These are phyloP conservation scores for Cygnus atratus DNA, from an alignment of 2,113 vertebrate species.

Conservation along the genomic window DNA sequence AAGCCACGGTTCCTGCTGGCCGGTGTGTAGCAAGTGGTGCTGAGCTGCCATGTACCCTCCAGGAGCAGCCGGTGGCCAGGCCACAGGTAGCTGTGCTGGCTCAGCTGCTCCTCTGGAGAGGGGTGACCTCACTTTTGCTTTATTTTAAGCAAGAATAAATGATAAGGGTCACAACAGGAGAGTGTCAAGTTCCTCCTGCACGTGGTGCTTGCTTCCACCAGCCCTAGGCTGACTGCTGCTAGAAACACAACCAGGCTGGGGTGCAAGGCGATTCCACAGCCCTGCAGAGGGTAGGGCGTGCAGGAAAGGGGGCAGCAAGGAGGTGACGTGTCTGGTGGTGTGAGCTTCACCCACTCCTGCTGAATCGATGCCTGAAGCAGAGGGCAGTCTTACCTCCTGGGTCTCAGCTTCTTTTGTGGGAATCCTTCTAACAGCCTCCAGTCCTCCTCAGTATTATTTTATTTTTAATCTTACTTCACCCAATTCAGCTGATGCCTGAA, in stretches of 20 bases:
- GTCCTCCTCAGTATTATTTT: neutral
- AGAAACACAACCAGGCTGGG: accelerated
- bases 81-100: neutral
- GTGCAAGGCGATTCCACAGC: neutral
- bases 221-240: neutral
- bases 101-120: accelerated
- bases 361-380: neutral
- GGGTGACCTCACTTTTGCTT: accelerated
- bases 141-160: neutral
- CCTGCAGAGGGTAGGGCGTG: neutral
- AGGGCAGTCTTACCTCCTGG: neutral
- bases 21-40: accelerated
- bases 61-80: neutral
- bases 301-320: neutral
- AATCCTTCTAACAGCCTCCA: neutral
- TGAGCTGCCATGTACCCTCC: neutral
- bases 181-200: accelerated
- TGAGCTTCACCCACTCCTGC: neutral
- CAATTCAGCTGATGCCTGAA: neutral
- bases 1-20: neutral
- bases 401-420: neutral
- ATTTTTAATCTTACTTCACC: neutral
- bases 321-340: neutral
- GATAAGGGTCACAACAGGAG: neutral
- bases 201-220: accelerated